Evolutionary conservation across 1,140 invertebrate genomes (phyloP).

Genomic region (Rhynchophorus ferrugineus): DNA sequence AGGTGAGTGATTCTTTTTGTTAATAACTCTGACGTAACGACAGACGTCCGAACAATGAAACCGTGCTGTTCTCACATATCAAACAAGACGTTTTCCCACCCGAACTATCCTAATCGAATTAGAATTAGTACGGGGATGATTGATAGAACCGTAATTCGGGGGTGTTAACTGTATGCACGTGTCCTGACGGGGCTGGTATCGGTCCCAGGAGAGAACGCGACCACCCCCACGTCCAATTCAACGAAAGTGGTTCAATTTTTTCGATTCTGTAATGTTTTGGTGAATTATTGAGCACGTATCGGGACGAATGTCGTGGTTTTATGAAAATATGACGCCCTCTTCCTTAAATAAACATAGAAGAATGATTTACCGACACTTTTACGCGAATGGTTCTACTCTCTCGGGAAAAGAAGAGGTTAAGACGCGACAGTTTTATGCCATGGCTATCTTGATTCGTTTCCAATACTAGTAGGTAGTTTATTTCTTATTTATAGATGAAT

Average conservation of each 20-base stretch:
- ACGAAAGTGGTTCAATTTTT: conserved; percentile 20
- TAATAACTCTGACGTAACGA: background rate
- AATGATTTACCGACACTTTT: no score
- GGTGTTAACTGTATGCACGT: conserved; percentile 23
- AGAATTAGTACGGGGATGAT: conserved; percentile 18
- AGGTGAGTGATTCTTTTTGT: background rate
- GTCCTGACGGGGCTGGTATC: conserved; percentile 9
- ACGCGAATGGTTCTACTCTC: no score
- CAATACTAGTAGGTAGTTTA: no score
- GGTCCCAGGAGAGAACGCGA: conserved; percentile 9
- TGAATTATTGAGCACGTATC: conserved; percentile 18
- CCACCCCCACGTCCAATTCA: conserved; percentile 15
- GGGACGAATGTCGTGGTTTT: conserved; percentile 11
- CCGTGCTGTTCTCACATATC: conserved; percentile 16
- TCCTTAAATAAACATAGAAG: no score
- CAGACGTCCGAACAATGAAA: background rate
- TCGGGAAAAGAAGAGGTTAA: no score
- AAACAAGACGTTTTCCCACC: no score
- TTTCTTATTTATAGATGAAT: no score
- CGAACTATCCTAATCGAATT: conserved; percentile 17
- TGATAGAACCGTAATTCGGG: conserved; percentile 23
- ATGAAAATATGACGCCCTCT: conserved; percentile 17
- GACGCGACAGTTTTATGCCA: no score
- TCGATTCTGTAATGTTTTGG: conserved; percentile 15
- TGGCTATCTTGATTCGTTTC: no score